These are phyloP conservation scores for Dromas ardeola DNA, from an alignment of 2,113 vertebrate genomes.

Conservation along the genomic window DNA sequence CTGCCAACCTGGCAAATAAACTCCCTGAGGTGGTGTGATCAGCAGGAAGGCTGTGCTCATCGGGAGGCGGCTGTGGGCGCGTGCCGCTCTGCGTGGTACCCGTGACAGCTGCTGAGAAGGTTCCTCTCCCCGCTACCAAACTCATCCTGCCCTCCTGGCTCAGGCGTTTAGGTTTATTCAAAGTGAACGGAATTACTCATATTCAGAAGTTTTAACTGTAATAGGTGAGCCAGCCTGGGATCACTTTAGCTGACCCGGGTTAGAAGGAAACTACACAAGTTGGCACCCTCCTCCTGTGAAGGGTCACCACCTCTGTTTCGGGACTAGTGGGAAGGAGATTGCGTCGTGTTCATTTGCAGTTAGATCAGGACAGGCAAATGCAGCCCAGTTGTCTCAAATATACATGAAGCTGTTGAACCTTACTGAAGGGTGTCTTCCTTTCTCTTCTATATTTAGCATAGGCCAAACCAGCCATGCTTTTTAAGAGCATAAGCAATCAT, in stretches of 20 bases:
- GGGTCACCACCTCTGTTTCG: not conserved
- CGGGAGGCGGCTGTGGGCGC: accelerated
- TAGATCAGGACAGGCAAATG: not conserved
- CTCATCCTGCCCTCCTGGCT: not conserved
- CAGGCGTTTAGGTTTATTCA: not conserved
- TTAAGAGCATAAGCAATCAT: not conserved
- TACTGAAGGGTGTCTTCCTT: not conserved
- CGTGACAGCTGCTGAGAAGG: not conserved
- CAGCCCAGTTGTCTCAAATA: not conserved
- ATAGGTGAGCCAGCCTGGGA: not conserved
- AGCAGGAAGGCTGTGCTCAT: not conserved
- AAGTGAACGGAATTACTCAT: not conserved
- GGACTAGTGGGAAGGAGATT: not conserved
- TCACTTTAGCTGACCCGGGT: not conserved
- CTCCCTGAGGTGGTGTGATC: accelerated
- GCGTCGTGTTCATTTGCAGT: not conserved
- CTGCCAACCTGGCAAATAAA: not conserved
- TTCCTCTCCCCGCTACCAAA: not conserved
- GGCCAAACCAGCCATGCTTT: not conserved
- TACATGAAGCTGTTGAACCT: not conserved
- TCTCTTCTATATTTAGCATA: not conserved
- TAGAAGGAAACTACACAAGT: not conserved
- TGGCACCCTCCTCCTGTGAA: not conserved
- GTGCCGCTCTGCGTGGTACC: accelerated
- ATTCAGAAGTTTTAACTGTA: not conserved